A percentile compares a stretch with the other conserved stretches of the same genome.
Evolutionary conservation across 2,888 invertebrate genomes (phyloP).

Genomic region (Mesochorus sp.): DNA sequence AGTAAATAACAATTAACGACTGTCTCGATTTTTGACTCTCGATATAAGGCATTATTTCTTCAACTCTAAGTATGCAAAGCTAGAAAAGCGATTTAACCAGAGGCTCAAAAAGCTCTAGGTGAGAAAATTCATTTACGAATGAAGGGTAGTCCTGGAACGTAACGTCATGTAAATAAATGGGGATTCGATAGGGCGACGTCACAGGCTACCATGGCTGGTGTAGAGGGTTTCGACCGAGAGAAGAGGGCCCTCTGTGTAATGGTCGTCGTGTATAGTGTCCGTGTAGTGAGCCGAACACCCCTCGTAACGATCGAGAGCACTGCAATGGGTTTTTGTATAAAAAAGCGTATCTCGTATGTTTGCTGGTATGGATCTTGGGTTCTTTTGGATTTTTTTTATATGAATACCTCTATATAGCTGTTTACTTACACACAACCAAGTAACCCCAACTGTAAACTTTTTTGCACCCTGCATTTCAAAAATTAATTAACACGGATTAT

Average conservation of each 20-base stretch:
- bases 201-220: conserved; percentile 74
- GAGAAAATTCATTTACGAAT: not conserved
- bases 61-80: too few relatives aligned
- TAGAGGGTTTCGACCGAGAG: conserved; percentile 51
- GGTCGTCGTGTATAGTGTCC: conserved; percentile 47
- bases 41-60: too few relatives aligned
- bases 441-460: conserved; percentile 22
- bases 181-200: conserved; percentile 81
- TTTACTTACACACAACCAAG: not conserved
- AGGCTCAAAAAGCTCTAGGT: too few relatives aligned
- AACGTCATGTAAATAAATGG: conserved; percentile 78
- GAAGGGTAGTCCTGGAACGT: conserved; percentile 53
- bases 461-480: not conserved
- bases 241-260: conserved; percentile 50
- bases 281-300: conserved; percentile 40
- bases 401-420: not conserved
- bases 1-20: too few relatives aligned
- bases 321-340: not conserved
- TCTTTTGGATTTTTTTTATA: not conserved
- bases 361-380: not conserved
- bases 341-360: not conserved
- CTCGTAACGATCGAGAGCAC: conserved; percentile 29
- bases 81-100: too few relatives aligned
- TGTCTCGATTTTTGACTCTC: too few relatives aligned
- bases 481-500: not conserved